Evolutionary conservation across 1,140 invertebrate genomes (phyloP).

Genomic region (Drusus annulatus): DNA sequence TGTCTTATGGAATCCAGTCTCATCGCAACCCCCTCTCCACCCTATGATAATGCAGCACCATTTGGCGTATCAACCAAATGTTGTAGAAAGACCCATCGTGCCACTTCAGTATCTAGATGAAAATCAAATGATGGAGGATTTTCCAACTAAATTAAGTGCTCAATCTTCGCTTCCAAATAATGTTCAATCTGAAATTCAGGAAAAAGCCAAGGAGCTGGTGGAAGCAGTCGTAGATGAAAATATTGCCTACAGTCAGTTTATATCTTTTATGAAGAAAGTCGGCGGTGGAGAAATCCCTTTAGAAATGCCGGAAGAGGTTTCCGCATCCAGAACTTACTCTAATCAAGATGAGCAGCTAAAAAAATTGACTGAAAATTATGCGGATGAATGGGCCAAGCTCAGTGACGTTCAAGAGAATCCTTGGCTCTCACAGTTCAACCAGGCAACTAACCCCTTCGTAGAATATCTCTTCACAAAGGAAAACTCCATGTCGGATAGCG

Average conservation of each 20-base stretch:
- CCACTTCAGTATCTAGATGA: constrained; percentile 53
- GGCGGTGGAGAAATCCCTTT: constrained; percentile 76
- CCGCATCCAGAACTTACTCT: constrained; percentile 61
- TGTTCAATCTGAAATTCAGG: constrained; percentile 69
- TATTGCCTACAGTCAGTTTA: constrained; percentile 84
- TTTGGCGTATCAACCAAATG: constrained; percentile 42
- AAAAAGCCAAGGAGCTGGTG: constrained; percentile 74
- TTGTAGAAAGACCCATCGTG: constrained; percentile 34
- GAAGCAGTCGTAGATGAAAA: constrained; percentile 76
- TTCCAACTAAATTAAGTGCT: constrained; percentile 40
- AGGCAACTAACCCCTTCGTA: constrained; percentile 62
- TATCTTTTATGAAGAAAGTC: constrained; percentile 88
- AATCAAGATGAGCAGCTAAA: constrained; percentile 66
- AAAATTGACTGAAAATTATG: constrained; percentile 68
- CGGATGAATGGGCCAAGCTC: constrained; percentile 70
- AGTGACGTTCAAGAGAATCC: constrained; percentile 66
- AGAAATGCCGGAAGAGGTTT: constrained; percentile 64
- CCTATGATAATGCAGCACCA: constrained; percentile 53
- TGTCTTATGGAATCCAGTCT: constrained; percentile 70
- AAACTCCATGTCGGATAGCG: constrained; percentile 87
- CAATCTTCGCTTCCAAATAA: constrained; percentile 60
- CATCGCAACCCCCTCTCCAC: constrained; percentile 46
- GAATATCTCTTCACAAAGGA: constrained; percentile 89
- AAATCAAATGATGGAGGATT: constrained; percentile 36
- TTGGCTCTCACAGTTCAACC: constrained; percentile 63